These are phyloP conservation scores for Oreochromis tanganicae DNA, from an alignment of 2,113 vertebrate genomes.

Conservation along the genomic window DNA sequence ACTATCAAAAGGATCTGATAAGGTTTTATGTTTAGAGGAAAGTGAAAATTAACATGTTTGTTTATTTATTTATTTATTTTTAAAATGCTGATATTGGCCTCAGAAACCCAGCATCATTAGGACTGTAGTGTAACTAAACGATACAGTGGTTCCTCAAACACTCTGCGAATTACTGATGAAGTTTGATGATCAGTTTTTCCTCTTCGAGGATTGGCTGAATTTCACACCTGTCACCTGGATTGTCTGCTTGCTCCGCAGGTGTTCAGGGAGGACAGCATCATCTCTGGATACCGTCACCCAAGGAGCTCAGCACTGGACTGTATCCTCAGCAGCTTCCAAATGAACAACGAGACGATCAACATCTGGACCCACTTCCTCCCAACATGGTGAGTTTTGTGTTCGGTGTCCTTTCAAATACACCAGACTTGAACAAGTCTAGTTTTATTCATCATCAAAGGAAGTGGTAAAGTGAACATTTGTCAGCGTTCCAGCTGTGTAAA, in stretches of 20 bases:
- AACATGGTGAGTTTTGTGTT: slow-evolving; percentile 70
- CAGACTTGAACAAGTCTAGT: not conserved
- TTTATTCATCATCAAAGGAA: rapidly evolving
- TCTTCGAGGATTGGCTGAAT: not conserved
- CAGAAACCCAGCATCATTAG: not conserved
- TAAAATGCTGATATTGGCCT: not conserved
- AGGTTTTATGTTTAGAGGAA: not conserved
- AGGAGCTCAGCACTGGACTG: slow-evolving; percentile 83
- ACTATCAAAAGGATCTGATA: not conserved
- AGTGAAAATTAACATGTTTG: not conserved
- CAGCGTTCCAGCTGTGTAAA: not conserved
- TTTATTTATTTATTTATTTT: not conserved
- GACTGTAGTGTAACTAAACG: not conserved
- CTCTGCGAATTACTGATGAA: not conserved
- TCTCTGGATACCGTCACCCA: slow-evolving; percentile 80
- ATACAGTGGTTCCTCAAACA: not conserved
- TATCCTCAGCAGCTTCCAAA: slow-evolving; percentile 84
- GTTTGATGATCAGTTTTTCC: not conserved
- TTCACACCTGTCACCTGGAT: not conserved
- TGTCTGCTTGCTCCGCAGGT: slow-evolving; percentile 59
- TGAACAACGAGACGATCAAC: slow-evolving; percentile 86
- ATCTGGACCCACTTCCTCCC: slow-evolving; percentile 91
- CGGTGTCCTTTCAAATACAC: not conserved
- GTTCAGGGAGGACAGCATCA: slow-evolving; percentile 83
- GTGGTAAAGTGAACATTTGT: rapidly evolving